Percentiles rank a stretch among this genome's conserved stretches.
Evolutionary conservation across 2,113 vertebrate species (phyloP).

Genomic region (Triplophysa dalaica): DNA sequence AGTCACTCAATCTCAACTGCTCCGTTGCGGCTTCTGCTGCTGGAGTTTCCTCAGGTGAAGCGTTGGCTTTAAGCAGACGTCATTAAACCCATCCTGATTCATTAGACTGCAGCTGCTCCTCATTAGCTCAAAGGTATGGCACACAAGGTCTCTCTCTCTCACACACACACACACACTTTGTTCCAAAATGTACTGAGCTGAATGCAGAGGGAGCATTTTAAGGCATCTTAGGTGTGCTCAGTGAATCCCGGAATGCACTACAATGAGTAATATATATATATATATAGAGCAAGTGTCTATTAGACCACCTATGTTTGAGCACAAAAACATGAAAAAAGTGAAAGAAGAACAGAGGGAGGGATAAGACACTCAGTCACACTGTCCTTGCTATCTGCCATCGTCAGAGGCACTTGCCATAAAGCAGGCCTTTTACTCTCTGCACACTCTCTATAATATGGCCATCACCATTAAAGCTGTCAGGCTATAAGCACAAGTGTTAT

Average conservation of each 20-base stretch:
- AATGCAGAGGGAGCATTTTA: no score
- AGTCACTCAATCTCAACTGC: conserved; percentile 37
- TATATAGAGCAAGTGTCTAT: background rate
- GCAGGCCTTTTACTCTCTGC: conserved; percentile 52
- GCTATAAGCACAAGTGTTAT: conserved; percentile 73
- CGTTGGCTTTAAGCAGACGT: conserved; percentile 55
- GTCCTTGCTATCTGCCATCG: conserved; percentile 52
- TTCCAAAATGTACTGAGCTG: background rate
- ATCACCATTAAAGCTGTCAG: conserved; percentile 83
- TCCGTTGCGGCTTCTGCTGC: conserved; percentile 14
- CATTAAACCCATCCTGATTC: conserved; percentile 65
- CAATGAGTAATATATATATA: no score
- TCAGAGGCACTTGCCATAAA: conserved; percentile 55
- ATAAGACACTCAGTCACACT: conserved; percentile 40
- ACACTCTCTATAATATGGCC: conserved; percentile 79
- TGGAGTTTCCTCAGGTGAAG: conserved; percentile 47
- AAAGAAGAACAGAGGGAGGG: conserved; percentile 19
- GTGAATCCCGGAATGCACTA: no score
- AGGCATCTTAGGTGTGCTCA: no score
- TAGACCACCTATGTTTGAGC: background rate
- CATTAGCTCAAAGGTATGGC: conserved; percentile 60
- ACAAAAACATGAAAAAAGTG: background rate
- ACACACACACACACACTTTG: conserved; percentile 23
- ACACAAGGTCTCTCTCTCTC: background rate
- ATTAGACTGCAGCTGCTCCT: conserved; percentile 65